phyloP scores from a whole-genome alignment of 2,113 vertebrate species.

The Platichthys flesus region DNA sequence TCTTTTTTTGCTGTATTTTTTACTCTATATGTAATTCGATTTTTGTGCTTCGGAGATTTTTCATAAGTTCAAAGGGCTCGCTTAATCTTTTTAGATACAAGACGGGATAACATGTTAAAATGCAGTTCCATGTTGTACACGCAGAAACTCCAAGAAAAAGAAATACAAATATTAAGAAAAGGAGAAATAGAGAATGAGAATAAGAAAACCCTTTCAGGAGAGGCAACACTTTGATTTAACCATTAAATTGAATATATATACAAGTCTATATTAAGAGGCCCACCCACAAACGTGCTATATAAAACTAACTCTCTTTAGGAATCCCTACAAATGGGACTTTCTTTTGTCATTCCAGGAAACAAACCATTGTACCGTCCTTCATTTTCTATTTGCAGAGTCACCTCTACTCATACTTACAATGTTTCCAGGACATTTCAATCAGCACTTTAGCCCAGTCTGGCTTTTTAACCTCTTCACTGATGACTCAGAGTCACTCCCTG shows the following conservation, averaged over 20 bases:
- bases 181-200: too few species aligned
- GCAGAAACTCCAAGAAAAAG: too few species aligned
- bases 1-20: too few species aligned
- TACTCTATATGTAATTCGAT: too few species aligned
- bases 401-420: not conserved
- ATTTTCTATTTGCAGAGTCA: not conserved
- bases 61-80: too few species aligned
- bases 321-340: not conserved
- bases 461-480: conserved; percentile 17
- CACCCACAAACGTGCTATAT: not conserved
- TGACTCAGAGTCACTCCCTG: conserved; percentile 32
- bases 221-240: not conserved
- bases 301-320: not conserved
- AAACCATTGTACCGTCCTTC: not conserved
- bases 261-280: too few species aligned
- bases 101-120: too few species aligned
- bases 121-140: too few species aligned
- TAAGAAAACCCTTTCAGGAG: not conserved
- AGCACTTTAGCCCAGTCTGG: not conserved
- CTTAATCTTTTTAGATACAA: too few species aligned
- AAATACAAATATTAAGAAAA: too few species aligned
- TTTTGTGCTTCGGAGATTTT: too few species aligned
- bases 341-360: not conserved
- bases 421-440: conserved; percentile 8
- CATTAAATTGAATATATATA: too few species aligned